Conservation (phyloP, 2,888 invertebrate genomes). For the Osmoderma eremita region DNA sequence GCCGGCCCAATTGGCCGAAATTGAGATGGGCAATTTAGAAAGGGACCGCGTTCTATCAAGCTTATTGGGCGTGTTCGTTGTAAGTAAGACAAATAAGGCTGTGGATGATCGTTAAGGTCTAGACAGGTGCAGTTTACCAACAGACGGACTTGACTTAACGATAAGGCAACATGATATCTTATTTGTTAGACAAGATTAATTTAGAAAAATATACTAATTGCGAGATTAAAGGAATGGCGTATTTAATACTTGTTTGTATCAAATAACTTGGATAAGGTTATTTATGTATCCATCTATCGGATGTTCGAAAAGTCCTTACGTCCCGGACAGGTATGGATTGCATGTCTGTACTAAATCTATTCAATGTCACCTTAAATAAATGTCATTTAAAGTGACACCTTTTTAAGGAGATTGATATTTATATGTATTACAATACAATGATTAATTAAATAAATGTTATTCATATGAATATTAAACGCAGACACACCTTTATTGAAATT, state of each 20-base stretch:
- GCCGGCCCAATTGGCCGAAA: constrained; percentile 7
- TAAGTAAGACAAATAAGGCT: constrained; percentile 15
- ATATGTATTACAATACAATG: neutral
- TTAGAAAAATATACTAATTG: constrained; percentile 9
- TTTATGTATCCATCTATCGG: too few species aligned
- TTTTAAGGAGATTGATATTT: too few species aligned
- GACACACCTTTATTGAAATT: too few species aligned
- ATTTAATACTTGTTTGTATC: neutral
- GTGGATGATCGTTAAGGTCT: constrained; percentile 4
- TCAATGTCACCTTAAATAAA: too few species aligned
- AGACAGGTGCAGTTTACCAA: constrained; percentile 9
- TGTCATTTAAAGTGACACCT: too few species aligned
- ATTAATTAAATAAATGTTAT: neutral
- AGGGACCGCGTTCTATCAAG: constrained; percentile 18
- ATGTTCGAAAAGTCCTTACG: too few species aligned
- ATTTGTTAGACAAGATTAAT: constrained; percentile 2
- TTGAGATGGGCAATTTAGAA: constrained; percentile 11
- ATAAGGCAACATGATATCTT: constrained; percentile 12
- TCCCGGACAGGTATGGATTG: too few species aligned
- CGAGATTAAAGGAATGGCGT: neutral
- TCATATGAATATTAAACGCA: neutral
- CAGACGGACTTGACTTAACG: neutral
- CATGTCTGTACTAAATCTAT: too few species aligned
- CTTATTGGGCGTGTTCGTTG: constrained; percentile 7
- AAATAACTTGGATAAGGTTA: neutral